A percentile compares a stretch with the other conserved stretches of the same genome.
phyloP scores from a whole-genome alignment of 2,113 vertebrate species.

The Plotosus lineatus region DNA sequence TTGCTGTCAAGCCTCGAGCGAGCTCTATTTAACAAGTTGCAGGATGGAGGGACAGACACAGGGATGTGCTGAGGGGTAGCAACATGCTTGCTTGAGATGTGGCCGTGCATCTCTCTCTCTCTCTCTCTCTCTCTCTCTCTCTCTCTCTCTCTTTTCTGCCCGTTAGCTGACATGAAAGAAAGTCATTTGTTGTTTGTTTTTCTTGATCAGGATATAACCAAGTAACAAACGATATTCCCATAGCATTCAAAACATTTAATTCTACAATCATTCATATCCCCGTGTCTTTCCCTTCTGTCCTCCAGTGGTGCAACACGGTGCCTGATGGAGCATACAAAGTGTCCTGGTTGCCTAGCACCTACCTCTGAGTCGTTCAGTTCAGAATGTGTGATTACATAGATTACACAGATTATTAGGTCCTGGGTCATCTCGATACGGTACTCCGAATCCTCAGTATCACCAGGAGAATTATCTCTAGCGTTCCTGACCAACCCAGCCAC shows the following conservation, averaged over 20 bases:
- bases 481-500: slow-evolving; percentile 32
- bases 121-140: too few relatives aligned
- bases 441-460: slow-evolving; percentile 17
- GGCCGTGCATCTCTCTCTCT: slow-evolving; percentile 10
- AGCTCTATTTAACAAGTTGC: slow-evolving; percentile 76
- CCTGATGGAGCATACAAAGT: neutral
- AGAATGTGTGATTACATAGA: neutral
- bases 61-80: slow-evolving; percentile 17
- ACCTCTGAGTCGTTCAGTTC: too few relatives aligned
- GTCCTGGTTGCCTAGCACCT: neutral
- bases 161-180: neutral
- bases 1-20: slow-evolving; percentile 74
- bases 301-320: neutral
- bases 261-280: neutral
- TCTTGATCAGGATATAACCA: neutral
- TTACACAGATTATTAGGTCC: neutral
- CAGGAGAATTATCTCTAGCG: slow-evolving; percentile 22
- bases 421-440: slow-evolving; percentile 48
- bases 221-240: neutral
- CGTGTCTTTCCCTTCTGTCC: neutral
- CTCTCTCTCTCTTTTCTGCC: slow-evolving; percentile 3
- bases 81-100: slow-evolving; percentile 6
- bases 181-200: neutral
- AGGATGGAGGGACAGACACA: slow-evolving; percentile 66
- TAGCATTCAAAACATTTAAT: neutral